phyloP scores from a whole-genome alignment of 2,797 vertebrate genomes.

The Anguilla megastoma region DNA sequence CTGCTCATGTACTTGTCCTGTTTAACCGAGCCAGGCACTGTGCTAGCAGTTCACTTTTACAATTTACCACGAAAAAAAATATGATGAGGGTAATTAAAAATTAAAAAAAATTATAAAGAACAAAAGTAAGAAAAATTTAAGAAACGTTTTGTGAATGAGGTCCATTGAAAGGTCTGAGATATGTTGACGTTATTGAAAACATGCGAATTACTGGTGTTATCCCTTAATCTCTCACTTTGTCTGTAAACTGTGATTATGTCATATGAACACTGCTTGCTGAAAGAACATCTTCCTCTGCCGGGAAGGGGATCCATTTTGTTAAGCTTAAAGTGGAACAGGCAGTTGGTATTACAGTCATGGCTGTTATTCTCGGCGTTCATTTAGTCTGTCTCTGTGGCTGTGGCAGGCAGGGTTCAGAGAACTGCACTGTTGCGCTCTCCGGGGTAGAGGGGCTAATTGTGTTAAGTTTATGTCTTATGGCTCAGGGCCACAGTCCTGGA shows the following conservation, averaged over 20 bases:
- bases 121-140: too few species aligned
- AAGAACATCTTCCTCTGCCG: not conserved
- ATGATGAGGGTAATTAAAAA: too few species aligned
- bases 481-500: not conserved
- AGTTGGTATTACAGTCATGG: conserved; percentile 18
- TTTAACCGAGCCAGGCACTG: not conserved
- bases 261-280: not conserved
- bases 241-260: not conserved
- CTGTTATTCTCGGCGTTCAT: conserved; percentile 12
- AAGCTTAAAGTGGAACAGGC: conserved; percentile 26
- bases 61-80: not conserved
- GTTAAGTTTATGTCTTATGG: conserved; percentile 22
- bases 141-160: too few species aligned
- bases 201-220: not conserved
- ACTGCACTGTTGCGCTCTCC: conserved; percentile 8
- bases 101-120: too few species aligned
- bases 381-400: conserved; percentile 12
- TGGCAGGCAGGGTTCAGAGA: conserved; percentile 6
- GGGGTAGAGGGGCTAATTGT: conserved; percentile 20
- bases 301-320: conserved; percentile 7
- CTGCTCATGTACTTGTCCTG: not conserved
- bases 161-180: too few species aligned
- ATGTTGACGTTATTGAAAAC: too few species aligned
- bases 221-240: conserved; percentile 7
- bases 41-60: not conserved